These are phyloP conservation scores for Drosophila watanabei DNA, from an alignment of 1,140 invertebrate genomes.

Conservation along the genomic window DNA sequence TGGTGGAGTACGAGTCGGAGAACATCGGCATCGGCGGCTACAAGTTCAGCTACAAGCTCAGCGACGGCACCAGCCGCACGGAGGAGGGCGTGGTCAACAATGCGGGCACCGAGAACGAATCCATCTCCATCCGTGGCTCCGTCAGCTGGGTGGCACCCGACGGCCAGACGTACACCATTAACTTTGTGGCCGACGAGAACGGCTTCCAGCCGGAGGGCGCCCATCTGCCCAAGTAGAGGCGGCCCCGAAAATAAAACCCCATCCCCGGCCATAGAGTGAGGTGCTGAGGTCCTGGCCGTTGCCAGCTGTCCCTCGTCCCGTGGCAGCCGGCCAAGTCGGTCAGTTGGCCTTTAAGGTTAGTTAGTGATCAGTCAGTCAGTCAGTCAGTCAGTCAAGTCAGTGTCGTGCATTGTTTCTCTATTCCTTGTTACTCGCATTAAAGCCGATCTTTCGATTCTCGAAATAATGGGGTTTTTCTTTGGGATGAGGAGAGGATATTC, in stretches of 20 bases:
- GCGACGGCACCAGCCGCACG: slow-evolving; percentile 87
- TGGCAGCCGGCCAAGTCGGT: slow-evolving; percentile 40
- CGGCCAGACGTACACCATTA: slow-evolving; percentile 89
- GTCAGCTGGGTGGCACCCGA: slow-evolving; percentile 89
- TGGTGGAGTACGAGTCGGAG: slow-evolving; percentile 87
- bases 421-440: slow-evolving; percentile 73
- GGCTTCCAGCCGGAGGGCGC: slow-evolving; percentile 91
- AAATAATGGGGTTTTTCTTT: slow-evolving; percentile 11
- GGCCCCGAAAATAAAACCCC: slow-evolving; percentile 3
- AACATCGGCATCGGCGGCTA: slow-evolving; percentile 86
- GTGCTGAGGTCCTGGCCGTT: slow-evolving; percentile 44
- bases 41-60: slow-evolving; percentile 87
- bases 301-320: slow-evolving; percentile 31
- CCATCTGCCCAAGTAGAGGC: slow-evolving; percentile 87
- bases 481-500: no score
- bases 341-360: slow-evolving; percentile 29
- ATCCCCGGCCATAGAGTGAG: slow-evolving; percentile 38
- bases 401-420: slow-evolving; percentile 68
- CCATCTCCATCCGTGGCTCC: slow-evolving; percentile 87
- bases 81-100: slow-evolving; percentile 88
- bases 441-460: slow-evolving; percentile 50
- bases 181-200: slow-evolving; percentile 92
- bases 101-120: slow-evolving; percentile 88
- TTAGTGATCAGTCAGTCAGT: slow-evolving; percentile 59
- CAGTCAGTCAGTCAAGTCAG: slow-evolving; percentile 68